Conservation (phyloP, 1,140 invertebrate species). For the Caerostris extrusa region DNA sequence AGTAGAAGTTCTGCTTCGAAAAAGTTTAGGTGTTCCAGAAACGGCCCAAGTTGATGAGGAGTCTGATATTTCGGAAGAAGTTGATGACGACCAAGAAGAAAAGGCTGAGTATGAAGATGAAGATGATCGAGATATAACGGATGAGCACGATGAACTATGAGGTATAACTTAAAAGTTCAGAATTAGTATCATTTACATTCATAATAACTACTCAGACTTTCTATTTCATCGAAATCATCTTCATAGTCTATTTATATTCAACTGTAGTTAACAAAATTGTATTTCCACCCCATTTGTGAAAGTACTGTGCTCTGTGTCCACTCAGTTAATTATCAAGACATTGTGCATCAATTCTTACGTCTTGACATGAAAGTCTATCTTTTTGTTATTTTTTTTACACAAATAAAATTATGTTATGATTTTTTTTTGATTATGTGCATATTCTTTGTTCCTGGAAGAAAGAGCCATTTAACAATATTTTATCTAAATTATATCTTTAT, state of each 20-base stretch:
- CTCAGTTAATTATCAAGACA: no score
- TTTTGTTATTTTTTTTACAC: no score
- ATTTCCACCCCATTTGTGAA: no score
- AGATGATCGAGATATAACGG: neutral
- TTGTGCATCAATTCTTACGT: no score
- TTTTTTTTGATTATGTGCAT: no score
- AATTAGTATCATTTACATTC: neutral
- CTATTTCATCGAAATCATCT: conserved; percentile 6
- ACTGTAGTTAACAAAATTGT: neutral
- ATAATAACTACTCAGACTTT: conserved; percentile 24
- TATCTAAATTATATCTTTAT: no score
- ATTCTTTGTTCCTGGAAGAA: no score
- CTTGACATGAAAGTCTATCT: no score
- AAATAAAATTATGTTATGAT: no score
- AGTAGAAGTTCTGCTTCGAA: conserved; percentile 92
- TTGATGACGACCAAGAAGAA: conserved; percentile 27
- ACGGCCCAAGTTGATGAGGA: conserved; percentile 86
- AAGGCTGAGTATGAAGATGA: conserved; percentile 9
- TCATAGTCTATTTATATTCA: conserved; percentile 26
- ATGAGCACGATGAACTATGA: conserved; percentile 68
- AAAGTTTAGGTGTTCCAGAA: conserved; percentile 90
- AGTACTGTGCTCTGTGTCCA: no score
- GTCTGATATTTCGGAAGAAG: conserved; percentile 52
- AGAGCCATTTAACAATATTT: no score
- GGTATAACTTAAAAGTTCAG: neutral